Evolutionary conservation across 2,113 vertebrate genomes (phyloP).

Genomic region (Pteropus alecto): DNA sequence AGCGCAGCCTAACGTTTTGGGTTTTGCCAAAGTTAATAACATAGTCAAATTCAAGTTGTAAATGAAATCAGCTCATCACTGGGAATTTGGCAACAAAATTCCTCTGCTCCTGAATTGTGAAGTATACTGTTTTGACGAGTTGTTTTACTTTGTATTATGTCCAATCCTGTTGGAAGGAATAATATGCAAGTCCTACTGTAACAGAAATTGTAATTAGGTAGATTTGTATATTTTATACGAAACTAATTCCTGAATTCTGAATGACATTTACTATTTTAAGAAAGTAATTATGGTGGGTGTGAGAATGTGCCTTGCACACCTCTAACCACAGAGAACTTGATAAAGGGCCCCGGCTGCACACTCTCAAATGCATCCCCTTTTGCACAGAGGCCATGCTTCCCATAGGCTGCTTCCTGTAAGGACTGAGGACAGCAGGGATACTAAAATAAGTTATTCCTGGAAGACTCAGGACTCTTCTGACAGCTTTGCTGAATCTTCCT

Average conservation of each 20-base stretch:
- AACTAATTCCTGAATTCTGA: neutral
- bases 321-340: neutral
- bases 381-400: neutral
- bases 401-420: neutral
- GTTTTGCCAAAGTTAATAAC: neutral
- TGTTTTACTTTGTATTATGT: neutral
- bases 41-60: neutral
- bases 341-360: neutral
- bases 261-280: neutral
- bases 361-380: neutral
- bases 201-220: neutral
- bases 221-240: neutral
- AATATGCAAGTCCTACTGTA: neutral
- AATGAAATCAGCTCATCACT: neutral
- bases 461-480: neutral
- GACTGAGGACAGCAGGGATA: neutral
- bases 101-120: neutral
- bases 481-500: neutral
- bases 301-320: neutral
- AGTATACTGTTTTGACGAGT: neutral
- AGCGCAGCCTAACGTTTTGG: neutral
- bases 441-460: neutral
- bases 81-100: neutral
- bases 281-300: neutral
- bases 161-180: slow-evolving; percentile 1